Conservation (phyloP, 2,888 invertebrate species). For the Ormyrus rosae region DNA sequence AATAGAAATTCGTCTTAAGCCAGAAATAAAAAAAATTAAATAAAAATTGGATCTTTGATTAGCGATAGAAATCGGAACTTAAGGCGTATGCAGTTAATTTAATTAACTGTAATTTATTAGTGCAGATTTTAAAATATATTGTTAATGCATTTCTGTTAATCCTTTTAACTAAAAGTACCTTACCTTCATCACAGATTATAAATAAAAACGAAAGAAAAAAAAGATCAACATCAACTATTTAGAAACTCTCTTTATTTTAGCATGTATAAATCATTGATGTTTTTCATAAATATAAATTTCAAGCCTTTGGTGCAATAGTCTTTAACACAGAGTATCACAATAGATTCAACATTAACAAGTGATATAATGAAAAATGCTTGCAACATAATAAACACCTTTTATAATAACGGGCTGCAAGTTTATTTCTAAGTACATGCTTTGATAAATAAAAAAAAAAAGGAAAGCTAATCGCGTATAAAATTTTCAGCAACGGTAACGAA, state of each 20-base stretch:
- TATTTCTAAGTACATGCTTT: slow-evolving; percentile 27
- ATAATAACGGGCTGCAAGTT: slow-evolving; percentile 31
- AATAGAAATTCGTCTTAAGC: too few relatives aligned
- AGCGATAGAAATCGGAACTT: too few relatives aligned
- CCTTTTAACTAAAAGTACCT: slow-evolving; percentile 5
- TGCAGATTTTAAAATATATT: not conserved
- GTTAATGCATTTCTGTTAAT: not conserved
- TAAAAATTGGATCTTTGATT: too few relatives aligned
- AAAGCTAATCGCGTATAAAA: slow-evolving; percentile 20
- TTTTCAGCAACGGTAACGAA: slow-evolving; percentile 10
- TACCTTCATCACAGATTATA: slow-evolving; percentile 30
- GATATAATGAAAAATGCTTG: slow-evolving; percentile 38
- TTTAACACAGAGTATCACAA: slow-evolving; percentile 49
- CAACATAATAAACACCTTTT: slow-evolving; percentile 34
- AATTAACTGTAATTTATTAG: not conserved
- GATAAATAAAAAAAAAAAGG: slow-evolving; percentile 34
- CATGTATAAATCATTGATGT: slow-evolving; percentile 46
- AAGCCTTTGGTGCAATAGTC: slow-evolving; percentile 31
- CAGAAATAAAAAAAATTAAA: too few relatives aligned
- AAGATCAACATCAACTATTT: slow-evolving; percentile 50
- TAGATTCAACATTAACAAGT: slow-evolving; percentile 34
- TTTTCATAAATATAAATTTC: slow-evolving; percentile 36
- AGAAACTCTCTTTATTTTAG: slow-evolving; percentile 60
- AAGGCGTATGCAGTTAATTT: too few relatives aligned
- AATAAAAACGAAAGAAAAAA: slow-evolving; percentile 45